Base-by-base conservation (phyloP, 2,113 vertebrate species). In the Nannobrachium achirus region DNA sequence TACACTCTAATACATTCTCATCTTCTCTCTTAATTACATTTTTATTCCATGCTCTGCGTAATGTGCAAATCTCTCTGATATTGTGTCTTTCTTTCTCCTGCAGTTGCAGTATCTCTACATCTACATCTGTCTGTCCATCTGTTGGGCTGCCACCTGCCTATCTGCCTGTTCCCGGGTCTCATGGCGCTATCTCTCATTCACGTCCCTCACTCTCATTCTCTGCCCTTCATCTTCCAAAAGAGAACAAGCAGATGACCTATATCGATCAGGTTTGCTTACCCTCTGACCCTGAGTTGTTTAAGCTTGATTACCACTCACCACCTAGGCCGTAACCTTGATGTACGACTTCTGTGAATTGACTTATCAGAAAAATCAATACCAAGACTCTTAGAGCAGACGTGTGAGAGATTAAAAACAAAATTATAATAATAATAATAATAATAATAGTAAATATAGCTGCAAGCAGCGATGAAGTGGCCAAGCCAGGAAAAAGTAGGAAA, bases 181-280 rank as follows among this genome's bases (percentile, higher is more conserved):
- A n/a, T 33, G 25, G 25, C 3, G 25, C 25, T 2, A 49, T 15
- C 46, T 49, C 11, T 49, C 15, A 49, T n/a, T n/a, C 46, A 49
- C 46, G 15, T 49, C 16, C 16, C n/a, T 50, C 48, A 15, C 3
- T 50, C 14, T 50, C 50, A 50, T 0, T 8, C 7, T 50, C 16
- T 50, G n/a, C 16, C n/a, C 16, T 15, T 50, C 15, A 15, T 50
- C 7, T 50, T 8, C 14, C 6, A 8, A 18, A 50, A 16, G 6
- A 64, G 14, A 56, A 45, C 51, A 46, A 13, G 14, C 1, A 19
- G 1, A 9, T 2, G 44, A 8, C 52, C 53, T 10, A 77, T 59
- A 77, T 59, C 75, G 66, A 81, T 62, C 62, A 42, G 41, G 39
- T 71, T 62, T 68, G 48, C 51, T 42, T 40, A 51, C 20, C 50